Conservation (phyloP, 2,888 invertebrate genomes). For the Callyntrura guangdongensis region DNA sequence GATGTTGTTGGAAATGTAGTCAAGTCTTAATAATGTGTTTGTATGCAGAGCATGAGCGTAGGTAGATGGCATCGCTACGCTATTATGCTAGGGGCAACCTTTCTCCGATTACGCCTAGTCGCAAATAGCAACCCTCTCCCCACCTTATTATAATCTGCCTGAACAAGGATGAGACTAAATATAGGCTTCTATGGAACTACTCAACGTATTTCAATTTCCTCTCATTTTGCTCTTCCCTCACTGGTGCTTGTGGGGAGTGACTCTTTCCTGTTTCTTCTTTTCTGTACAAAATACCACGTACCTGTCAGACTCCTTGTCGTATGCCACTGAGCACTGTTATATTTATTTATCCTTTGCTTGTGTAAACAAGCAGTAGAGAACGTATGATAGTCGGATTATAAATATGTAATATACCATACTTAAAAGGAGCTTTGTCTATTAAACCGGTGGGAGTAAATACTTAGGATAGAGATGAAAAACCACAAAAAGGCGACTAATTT, state of each 20-base stretch:
- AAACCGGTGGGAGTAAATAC: not conserved
- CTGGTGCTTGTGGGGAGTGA: not conserved
- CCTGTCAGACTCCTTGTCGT: not conserved
- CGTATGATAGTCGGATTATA: no score
- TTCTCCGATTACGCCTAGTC: not conserved
- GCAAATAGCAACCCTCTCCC: not conserved
- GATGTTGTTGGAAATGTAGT: not conserved
- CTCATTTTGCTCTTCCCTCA: not conserved
- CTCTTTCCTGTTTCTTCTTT: not conserved
- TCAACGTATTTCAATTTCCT: slow-evolving; percentile 25
- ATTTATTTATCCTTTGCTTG: no score
- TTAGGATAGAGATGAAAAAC: slow-evolving; percentile 2
- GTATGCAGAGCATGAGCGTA: no score
- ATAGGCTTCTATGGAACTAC: not conserved
- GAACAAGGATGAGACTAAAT: not conserved
- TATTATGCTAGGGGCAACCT: not conserved
- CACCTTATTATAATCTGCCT: not conserved
- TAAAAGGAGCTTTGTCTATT: not conserved
- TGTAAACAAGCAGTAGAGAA: not conserved
- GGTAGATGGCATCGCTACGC: not conserved
- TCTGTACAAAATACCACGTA: not conserved
- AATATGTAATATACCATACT: not conserved
- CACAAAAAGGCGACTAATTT: not conserved
- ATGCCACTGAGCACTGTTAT: no score
- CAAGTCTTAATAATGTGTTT: not conserved